phyloP scores from a whole-genome alignment of 1,140 invertebrate species.

The Scylla paramamosain region DNA sequence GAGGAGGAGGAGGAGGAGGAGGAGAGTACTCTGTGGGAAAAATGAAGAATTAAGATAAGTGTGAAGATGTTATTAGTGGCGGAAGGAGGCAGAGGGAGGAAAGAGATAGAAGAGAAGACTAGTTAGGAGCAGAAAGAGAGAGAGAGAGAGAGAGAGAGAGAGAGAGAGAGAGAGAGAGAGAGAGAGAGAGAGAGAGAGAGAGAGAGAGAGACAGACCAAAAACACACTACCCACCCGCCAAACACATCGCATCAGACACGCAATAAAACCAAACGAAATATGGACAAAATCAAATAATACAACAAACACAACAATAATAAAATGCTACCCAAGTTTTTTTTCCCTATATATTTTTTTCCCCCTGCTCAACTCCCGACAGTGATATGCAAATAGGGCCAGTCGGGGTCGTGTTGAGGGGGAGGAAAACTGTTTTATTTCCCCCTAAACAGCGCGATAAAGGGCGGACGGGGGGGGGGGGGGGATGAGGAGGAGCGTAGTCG shows the following conservation, averaged over 20 bases:
- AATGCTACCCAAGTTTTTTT: not conserved
- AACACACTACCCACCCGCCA: not conserved
- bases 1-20: too few relatives aligned
- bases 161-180: not conserved
- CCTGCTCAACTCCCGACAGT: not conserved
- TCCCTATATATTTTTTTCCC: not conserved
- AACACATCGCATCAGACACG: not conserved
- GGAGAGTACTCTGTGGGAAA: too few relatives aligned
- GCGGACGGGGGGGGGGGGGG: not conserved
- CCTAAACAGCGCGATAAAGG: not conserved
- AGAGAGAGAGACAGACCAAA: not conserved
- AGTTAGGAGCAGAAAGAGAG: not conserved
- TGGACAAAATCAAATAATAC: too few relatives aligned
- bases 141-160: conserved; percentile 7
- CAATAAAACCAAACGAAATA: not conserved
- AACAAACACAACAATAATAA: not conserved
- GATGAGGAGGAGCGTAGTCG: too few relatives aligned
- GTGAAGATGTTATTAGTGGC: not conserved
- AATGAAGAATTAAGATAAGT: too few relatives aligned
- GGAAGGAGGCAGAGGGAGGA: too few relatives aligned
- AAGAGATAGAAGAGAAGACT: not conserved
- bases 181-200: conserved; percentile 4
- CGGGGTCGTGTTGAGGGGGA: not conserved
- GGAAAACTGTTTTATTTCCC: not conserved
- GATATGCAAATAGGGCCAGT: not conserved